phyloP scores from a whole-genome alignment of 2,888 invertebrate species.

The Drosophila cognata region DNA sequence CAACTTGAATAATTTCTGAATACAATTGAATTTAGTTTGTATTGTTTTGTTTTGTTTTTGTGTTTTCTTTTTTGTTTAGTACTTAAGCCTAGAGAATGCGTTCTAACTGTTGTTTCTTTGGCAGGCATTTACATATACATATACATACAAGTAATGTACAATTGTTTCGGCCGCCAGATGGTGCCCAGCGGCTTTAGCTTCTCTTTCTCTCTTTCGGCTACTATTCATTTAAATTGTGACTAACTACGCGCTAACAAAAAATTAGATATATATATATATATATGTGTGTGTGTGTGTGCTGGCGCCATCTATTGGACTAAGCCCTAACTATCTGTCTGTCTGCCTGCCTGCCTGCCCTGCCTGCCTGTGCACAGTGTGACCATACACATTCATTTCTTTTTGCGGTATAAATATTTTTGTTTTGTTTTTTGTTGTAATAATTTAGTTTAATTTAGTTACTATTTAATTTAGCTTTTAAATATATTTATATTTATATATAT shows the following conservation, averaged over 20 bases:
- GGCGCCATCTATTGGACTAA: slow-evolving; percentile 49
- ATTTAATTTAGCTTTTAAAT: slow-evolving; percentile 40
- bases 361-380: slow-evolving; percentile 25
- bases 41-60: slow-evolving; percentile 1
- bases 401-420: slow-evolving; percentile 34
- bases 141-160: slow-evolving; percentile 4
- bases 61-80: not conserved
- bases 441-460: slow-evolving; percentile 51
- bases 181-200: slow-evolving; percentile 45
- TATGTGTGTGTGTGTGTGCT: slow-evolving; percentile 21
- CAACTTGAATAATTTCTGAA: slow-evolving; percentile 23
- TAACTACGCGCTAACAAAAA: slow-evolving; percentile 75
- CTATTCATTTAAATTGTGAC: slow-evolving; percentile 78
- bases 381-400: slow-evolving; percentile 3
- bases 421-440: slow-evolving; percentile 34
- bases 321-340: not conserved
- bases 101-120: slow-evolving; percentile 11
- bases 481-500: slow-evolving; percentile 20
- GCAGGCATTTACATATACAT: slow-evolving; percentile 8
- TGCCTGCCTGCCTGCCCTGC: not conserved
- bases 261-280: slow-evolving; percentile 52
- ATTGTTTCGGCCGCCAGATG: slow-evolving; percentile 35
- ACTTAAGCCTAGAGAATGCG: slow-evolving; percentile 39
- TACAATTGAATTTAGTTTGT: slow-evolving; percentile 59
- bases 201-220: slow-evolving; percentile 27